phyloP scores from a whole-genome alignment of 2,797 vertebrate genomes.

The Ara ararauna region DNA sequence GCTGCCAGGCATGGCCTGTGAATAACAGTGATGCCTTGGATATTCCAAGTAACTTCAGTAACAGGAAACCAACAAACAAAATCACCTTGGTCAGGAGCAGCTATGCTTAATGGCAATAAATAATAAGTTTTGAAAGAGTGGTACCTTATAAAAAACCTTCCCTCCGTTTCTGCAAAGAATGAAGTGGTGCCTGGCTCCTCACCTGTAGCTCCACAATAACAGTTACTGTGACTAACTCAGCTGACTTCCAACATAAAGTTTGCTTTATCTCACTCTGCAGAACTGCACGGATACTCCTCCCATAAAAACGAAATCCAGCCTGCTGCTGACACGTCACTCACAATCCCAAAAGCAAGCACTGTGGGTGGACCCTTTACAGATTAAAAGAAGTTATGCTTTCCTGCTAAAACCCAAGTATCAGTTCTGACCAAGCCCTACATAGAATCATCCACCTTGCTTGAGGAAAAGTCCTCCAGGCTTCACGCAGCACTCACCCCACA shows the following conservation, averaged over 20 bases:
- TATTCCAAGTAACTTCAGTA: neutral
- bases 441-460: neutral
- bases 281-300: conserved; percentile 26
- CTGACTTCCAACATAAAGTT: conserved; percentile 27
- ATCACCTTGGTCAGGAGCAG: neutral
- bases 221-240: neutral
- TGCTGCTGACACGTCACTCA: neutral
- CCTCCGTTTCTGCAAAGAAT: neutral
- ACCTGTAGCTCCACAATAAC: neutral
- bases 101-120: neutral
- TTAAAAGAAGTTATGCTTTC: neutral
- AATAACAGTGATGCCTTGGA: conserved; percentile 1
- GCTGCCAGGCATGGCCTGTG: neutral
- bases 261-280: conserved; percentile 11
- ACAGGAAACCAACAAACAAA: neutral
- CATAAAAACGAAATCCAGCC: conserved; percentile 15
- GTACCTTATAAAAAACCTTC: neutral
- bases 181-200: neutral
- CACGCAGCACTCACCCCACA: fast-evolving
- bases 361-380: neutral
- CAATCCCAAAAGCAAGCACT: conserved; percentile 18
- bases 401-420: neutral
- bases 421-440: neutral
- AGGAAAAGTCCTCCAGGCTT: neutral
- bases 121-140: neutral